Evolutionary conservation across 2,797 vertebrate genomes (phyloP), one percentile per base, ranked within the genome.

Genomic region (Lepidocolaptes lacrymiger): DNA sequence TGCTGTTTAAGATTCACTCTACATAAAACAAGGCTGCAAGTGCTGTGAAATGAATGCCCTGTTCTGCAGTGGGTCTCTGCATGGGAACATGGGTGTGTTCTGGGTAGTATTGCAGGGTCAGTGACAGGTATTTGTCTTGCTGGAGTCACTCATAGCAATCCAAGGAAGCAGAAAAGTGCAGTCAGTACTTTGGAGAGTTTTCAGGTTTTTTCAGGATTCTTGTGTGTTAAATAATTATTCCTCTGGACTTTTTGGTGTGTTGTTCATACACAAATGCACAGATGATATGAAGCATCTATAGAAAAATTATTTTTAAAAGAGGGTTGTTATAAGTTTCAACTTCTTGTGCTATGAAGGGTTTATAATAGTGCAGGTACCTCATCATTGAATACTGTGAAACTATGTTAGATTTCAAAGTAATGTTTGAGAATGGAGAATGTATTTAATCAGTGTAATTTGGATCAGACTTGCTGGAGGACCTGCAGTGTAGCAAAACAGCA

Each of bases 1-100:
- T 51, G 9, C 44, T 88, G 64, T 36, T 96, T 92, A 93, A 88
- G 64, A 94, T 91, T 93, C 87, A 88, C 19, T 21, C 10, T 83
- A 56, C 82, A 77, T 76, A 89, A 74, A 74, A 30, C 62, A 73
- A 69, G 76, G 36, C 73, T 75, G 10, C 30, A 28, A 12, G 64
- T 80, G 67, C 66, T 84, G 51, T 81, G 85, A 84, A 93, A 89
- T 68, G 48, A 92, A 85, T 81, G 34, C 66, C 51, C 41, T 44
- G 49, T 62, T 81, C 88, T 89, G 75, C 82, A 59, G 11, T 68
- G 36, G 62, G 64, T 80, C 37, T 61, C 78, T 89, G 78, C 36
- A 9, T 52, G 46, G 78, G 48, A 68, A 52, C 6, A 11, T 10
- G 18, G 49, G 9, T 58, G 61, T 28, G 77, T 95, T 82, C 73